Base-by-base conservation (phyloP, 1,140 invertebrate genomes). In the Dysdera silvatica region DNA sequence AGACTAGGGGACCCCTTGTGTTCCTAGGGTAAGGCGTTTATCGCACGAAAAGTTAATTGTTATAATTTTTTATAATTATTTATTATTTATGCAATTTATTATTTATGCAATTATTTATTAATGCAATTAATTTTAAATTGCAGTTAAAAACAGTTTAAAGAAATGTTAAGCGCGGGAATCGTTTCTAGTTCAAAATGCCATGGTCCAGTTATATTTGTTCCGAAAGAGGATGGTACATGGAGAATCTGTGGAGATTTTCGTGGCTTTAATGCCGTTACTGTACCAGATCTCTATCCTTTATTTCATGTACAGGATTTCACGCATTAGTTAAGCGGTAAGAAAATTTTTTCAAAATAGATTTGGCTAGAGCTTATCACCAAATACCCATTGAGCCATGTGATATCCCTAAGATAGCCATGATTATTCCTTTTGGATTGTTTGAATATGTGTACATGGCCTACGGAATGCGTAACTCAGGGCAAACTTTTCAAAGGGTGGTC, bases 161-260 rank as follows among this genome's bases (percentile, higher is more conserved):
- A 12, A 5, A 28, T 49, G 29, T 10, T 49, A 7, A 7, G 18
- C 10, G 23, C 24, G 18, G 24, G 47, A 10, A 49, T 49, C 7
- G 29, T 49, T 49, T 28, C 7, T 28, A 23, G 6, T 49, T 28
- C 12, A 49, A 49, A 26, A 49, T 6, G 12, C 47, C 24, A 8
- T 49, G 18, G 4, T 5, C 47, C 24, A 49, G 24, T 28, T 28
- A 23, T 4, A 7, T 49, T 26, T 26, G 24, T 49, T 8, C 6
- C 6, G 12, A 47, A 49, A 49, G 29, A 6, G 12, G 24, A 72
- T 56, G 74, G 72, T 14, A 58, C 56, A 10, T 76, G 71, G 65
- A 59, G 80, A 31, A 66, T 73, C 0, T 75, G 73, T 57, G 75
- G 78, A 0, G 79, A 81, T 68, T 81, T 77, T 60, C 66, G 75